Evolutionary conservation across 2,797 vertebrate genomes (phyloP).

Genomic region (Ambastaia sidthimunki): DNA sequence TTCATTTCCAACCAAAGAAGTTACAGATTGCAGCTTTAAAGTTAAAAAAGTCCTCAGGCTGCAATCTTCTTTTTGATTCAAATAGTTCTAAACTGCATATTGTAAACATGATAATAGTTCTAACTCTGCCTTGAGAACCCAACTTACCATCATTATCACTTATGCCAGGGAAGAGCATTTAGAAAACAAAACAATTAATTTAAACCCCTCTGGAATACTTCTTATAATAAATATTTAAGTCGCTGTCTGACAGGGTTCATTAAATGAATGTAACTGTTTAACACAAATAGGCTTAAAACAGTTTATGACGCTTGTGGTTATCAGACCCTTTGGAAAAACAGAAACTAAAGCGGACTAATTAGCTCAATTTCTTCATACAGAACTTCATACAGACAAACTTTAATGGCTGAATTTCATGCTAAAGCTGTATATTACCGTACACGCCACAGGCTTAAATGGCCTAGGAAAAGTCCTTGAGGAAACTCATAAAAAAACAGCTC

Average conservation of each 20-base stretch:
- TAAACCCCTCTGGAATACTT: conserved; percentile 30
- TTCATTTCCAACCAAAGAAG: too few relatives aligned
- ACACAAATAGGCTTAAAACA: conserved; percentile 37
- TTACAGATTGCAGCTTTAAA: not conserved
- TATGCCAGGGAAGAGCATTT: conserved; percentile 7
- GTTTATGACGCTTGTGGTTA: conserved; percentile 11
- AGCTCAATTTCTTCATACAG: conserved; percentile 18
- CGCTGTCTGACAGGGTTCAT: conserved; percentile 22
- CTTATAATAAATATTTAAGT: conserved; percentile 20
- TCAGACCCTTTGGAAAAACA: conserved; percentile 18
- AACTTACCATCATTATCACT: conserved; percentile 11
- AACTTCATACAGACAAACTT: not conserved
- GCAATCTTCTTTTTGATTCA: conserved; percentile 14
- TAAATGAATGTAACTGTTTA: conserved; percentile 23
- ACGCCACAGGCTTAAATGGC: not conserved
- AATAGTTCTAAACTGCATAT: conserved; percentile 9
- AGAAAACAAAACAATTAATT: conserved; percentile 39
- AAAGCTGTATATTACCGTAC: conserved; percentile 24
- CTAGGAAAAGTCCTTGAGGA: conserved; percentile 20
- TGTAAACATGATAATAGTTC: conserved; percentile 22
- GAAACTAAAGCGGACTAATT: conserved; percentile 31
- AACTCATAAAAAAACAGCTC: conserved; percentile 20
- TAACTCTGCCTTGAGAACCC: conserved; percentile 15
- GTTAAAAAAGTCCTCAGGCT: not conserved
- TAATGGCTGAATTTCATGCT: conserved; percentile 23